These are phyloP conservation scores for Psylliodes chrysocephalus DNA, from an alignment of 2,888 invertebrate species.

Conservation along the genomic window DNA sequence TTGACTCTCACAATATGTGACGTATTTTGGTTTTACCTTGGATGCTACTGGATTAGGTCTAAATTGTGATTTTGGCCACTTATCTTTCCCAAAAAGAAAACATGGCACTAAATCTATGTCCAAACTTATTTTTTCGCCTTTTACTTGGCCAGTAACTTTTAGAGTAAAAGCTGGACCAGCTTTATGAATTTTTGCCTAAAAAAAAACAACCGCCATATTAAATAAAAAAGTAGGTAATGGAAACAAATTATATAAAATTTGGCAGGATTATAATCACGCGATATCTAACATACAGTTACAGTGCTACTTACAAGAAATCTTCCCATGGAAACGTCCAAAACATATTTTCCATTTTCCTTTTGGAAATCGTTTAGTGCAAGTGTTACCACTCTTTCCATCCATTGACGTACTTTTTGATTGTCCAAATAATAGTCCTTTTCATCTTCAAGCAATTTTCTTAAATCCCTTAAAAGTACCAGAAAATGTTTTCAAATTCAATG, in stretches of 20 bases:
- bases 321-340: background rate
- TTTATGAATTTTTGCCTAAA: conserved; percentile 61
- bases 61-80: conserved; percentile 63
- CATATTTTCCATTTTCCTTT: background rate
- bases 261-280: no score
- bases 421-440: conserved; percentile 65
- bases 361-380: conserved; percentile 60
- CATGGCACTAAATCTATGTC: conserved; percentile 69
- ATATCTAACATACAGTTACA: no score
- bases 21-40: conserved; percentile 38
- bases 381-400: conserved; percentile 66
- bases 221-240: no score
- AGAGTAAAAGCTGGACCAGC: conserved; percentile 69
- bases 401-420: conserved; percentile 65
- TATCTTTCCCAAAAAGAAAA: conserved; percentile 64
- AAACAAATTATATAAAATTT: no score
- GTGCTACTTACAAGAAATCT: conserved; percentile 1
- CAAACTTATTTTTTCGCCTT: conserved; percentile 54
- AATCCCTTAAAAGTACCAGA: conserved; percentile 40
- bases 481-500: no score
- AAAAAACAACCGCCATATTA: no score
- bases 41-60: conserved; percentile 47
- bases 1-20: no score
- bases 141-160: conserved; percentile 50
- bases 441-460: conserved; percentile 55